These are phyloP conservation scores for Allobates femoralis DNA, from an alignment of 2,797 vertebrate genomes.

Conservation along the genomic window DNA sequence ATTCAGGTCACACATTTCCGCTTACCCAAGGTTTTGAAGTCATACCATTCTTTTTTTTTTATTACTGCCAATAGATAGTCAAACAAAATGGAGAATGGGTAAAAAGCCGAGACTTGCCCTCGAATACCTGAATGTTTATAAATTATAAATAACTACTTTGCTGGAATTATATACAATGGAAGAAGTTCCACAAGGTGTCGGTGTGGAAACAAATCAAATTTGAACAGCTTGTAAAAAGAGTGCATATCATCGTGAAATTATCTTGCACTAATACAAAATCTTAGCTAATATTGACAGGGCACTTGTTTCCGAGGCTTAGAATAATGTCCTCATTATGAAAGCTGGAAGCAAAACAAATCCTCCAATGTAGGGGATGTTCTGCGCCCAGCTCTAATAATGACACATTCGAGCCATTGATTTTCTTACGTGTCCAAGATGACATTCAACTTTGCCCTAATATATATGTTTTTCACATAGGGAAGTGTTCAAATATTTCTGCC, in stretches of 20 bases:
- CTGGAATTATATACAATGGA: conserved; percentile 62
- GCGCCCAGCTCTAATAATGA: conserved; percentile 69
- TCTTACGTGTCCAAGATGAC: conserved; percentile 64
- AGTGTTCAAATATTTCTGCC: conserved; percentile 71
- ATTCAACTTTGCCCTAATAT: conserved; percentile 69
- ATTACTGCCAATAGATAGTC: conserved; percentile 28
- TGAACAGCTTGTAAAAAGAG: conserved; percentile 62
- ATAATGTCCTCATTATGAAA: conserved; percentile 68
- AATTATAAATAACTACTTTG: conserved; percentile 61
- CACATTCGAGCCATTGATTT: conserved; percentile 69
- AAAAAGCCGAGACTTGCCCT: conserved; percentile 28
- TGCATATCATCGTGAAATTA: conserved; percentile 67
- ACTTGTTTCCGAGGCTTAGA: conserved; percentile 73
- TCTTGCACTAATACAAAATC: conserved; percentile 68
- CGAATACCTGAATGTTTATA: conserved; percentile 51
- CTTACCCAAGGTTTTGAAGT: not conserved
- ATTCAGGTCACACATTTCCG: not conserved
- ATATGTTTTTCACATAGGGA: conserved; percentile 66
- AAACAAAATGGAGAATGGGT: conserved; percentile 49
- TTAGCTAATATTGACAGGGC: conserved; percentile 76
- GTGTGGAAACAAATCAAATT: conserved; percentile 57
- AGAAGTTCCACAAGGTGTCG: conserved; percentile 52
- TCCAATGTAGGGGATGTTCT: conserved; percentile 14
- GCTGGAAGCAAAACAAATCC: conserved; percentile 67
- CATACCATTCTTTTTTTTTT: not conserved